Evolutionary conservation across 2,113 vertebrate species (phyloP).

Genomic region (Bos taurus): DNA sequence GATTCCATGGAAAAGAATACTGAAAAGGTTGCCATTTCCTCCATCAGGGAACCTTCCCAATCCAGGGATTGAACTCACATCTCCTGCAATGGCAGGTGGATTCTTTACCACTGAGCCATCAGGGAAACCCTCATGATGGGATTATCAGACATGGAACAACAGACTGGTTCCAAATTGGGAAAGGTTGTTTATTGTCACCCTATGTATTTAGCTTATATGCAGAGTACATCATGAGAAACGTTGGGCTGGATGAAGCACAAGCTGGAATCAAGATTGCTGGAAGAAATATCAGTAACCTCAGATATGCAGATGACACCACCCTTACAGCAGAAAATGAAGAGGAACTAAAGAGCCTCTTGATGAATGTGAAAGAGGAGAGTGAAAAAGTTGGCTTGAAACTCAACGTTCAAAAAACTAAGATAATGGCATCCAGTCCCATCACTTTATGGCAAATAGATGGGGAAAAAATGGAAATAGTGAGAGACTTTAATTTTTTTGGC

Average conservation of each 20-base stretch:
- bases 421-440: not conserved
- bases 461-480: not conserved
- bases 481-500: rapidly evolving
- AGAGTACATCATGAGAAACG: not conserved
- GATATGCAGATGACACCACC: not conserved
- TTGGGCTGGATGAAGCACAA: not conserved
- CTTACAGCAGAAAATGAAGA: not conserved
- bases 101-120: not conserved
- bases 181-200: not conserved
- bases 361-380: not conserved
- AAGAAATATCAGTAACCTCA: not conserved
- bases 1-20: not conserved
- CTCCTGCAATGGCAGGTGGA: not conserved
- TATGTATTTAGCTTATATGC: not conserved
- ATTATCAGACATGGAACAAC: not conserved
- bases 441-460: not conserved
- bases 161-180: not conserved
- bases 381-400: not conserved
- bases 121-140: not conserved
- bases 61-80: not conserved
- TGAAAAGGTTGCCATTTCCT: not conserved
- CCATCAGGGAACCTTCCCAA: not conserved
- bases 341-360: not conserved
- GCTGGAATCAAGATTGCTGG: not conserved
- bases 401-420: not conserved